A percentile compares a stretch with the other conserved stretches of the same genome.
Evolutionary conservation across 2,113 vertebrate species (phyloP).

Genomic region (Ancistrus triradiatus): DNA sequence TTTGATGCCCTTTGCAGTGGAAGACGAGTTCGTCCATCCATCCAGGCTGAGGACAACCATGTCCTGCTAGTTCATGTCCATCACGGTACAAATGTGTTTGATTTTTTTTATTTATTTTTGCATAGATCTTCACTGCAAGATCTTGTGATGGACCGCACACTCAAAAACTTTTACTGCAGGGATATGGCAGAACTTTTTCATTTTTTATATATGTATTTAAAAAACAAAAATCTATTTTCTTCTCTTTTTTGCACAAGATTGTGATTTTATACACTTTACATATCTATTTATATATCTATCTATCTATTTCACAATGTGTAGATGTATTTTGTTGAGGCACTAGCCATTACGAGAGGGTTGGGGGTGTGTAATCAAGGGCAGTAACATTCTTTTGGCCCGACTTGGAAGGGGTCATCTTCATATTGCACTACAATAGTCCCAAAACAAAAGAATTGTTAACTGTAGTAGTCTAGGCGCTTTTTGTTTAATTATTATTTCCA

Average conservation of each 20-base stretch:
- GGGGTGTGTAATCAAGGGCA: too few relatives aligned
- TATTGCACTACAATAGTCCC: too few relatives aligned
- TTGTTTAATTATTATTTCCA: too few relatives aligned
- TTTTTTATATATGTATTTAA: too few relatives aligned
- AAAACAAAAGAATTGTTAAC: too few relatives aligned
- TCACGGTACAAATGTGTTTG: not conserved
- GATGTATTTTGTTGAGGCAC: conserved; percentile 61
- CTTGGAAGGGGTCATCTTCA: too few relatives aligned
- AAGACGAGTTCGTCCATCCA: not conserved
- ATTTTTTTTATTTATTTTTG: not conserved
- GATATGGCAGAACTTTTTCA: conserved; percentile 44
- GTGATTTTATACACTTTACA: conserved; percentile 40
- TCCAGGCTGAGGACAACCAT: too few relatives aligned
- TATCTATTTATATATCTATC: too few relatives aligned
- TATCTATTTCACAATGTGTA: too few relatives aligned
- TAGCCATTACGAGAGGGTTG: conserved; percentile 52
- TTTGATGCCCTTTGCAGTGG: too few relatives aligned
- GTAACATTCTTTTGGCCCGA: too few relatives aligned
- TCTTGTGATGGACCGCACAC: conserved; percentile 2
- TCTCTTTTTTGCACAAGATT: not conserved
- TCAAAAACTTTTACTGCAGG: not conserved
- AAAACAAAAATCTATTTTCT: conserved; percentile 44
- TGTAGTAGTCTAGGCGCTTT: too few relatives aligned
- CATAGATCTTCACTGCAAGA: conserved; percentile 25
- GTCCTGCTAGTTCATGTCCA: not conserved